Evolutionary conservation across 2,797 vertebrate species (phyloP), one percentile per base, ranked within the genome.

Genomic region (Bovichtus diacanthus): DNA sequence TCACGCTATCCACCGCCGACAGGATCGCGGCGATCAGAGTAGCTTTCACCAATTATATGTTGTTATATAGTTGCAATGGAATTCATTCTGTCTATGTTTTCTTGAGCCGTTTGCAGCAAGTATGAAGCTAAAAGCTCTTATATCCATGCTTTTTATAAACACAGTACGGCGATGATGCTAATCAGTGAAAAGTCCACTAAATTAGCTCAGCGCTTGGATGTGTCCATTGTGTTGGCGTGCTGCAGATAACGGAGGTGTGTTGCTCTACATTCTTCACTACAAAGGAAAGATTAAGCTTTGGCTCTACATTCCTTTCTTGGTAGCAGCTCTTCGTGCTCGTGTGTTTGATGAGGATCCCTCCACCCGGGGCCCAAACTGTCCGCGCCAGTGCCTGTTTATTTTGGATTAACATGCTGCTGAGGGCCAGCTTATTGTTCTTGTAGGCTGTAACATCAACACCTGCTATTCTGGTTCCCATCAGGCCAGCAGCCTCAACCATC

Each of bases 391-490:
- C 49, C 84, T 86, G 87, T 87, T 90, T 89, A 87, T 89, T 88
- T 91, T 88, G 85, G 85, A 90, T 96, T 95, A 96, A 82, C 84
- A 83, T 78, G 86, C 88, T 82, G 94, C 96, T 94, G 93, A 96
- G 66, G 75, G 76, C 67, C 85, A 60, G 71, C 73, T 87, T 90
- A 86, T 90, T 92, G 89, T 91, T 89, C 83, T 81, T 87, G 43
- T 70, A 86, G 80, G 78, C 82, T 5, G 23, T 70, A 81, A 90
- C 82, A 89, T 92, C 87, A 93, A 91, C 90, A 92, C 91, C 90
- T 91, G 88, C 88, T 91, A 88, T 93, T 92, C 86, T 91, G 83
- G 87, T 87, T 89, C 75, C 80, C 88, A 87, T 88, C 86, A 85
- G 69, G 63, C 84, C 71, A 49, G 51, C 74, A 82, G 83, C 76